A percentile compares a stretch with the other conserved stretches of the same genome.
phyloP scores from a whole-genome alignment of 1,140 invertebrate genomes.

The Ceratosolen fusciceps region DNA sequence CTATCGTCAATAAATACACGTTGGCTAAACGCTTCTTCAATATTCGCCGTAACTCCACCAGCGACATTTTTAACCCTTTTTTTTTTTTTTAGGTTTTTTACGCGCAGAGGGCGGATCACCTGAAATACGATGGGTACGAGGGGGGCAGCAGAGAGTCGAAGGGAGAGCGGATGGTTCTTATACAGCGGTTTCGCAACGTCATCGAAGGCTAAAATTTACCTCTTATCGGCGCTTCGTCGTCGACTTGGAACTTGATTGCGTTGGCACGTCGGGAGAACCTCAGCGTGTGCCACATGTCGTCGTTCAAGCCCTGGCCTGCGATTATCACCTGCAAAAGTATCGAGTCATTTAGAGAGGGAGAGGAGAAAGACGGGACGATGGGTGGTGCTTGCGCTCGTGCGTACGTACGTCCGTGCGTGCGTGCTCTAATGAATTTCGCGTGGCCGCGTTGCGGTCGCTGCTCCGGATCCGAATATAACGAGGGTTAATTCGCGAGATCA shows the following conservation, averaged over 20 bases:
- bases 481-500: background rate
- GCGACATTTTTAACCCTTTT: no score
- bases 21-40: no score
- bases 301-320: constrained; percentile 87
- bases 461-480: background rate
- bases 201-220: constrained; percentile 73
- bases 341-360: background rate
- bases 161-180: no score
- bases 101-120: no score
- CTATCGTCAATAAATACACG: no score
- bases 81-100: no score
- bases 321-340: constrained; percentile 78
- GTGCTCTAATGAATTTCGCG: background rate
- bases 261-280: constrained; percentile 78
- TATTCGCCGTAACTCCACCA: no score
- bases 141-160: background rate
- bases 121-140: background rate
- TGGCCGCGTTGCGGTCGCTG: no score
- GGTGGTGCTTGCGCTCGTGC: background rate
- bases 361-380: background rate
- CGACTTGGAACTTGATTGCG: constrained; percentile 81
- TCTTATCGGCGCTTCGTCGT: constrained; percentile 84
- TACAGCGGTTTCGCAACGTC: background rate
- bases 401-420: background rate
- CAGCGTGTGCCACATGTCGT: constrained; percentile 95